Evolutionary conservation across 2,797 vertebrate species (phyloP), one percentile per base, ranked within the genome.

Genomic region (Pseudochirops cupreus): DNA sequence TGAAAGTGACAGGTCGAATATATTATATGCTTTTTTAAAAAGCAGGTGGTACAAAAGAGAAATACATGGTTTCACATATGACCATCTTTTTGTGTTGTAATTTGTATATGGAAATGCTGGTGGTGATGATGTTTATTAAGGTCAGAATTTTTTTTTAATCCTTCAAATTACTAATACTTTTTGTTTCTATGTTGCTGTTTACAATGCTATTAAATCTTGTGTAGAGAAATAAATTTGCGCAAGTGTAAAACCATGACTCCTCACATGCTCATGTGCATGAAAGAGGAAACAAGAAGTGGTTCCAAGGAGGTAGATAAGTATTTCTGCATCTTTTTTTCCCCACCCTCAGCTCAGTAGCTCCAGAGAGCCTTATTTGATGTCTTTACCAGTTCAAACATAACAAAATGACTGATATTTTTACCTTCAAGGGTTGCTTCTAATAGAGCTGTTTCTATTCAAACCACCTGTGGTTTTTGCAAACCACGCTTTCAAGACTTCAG

Each of bases 371-470:
- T 93, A 91, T 58, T 67, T 62, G 62, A 0, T 90, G 18, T 93
- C 56, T 93, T 91, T 91, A 92, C 52, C 56, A 91, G 59, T 50
- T 94, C 92, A 50, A 89, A 91, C 52, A 92, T 28, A 56, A 56
- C 90, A 56, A 97, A 96, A 74, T 94, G 28, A 97, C 91, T 33
- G n/a, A 92, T 54, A 59, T 92, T 96, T 7, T 91, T 92, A 87
- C 59, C 53, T 96, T 95, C 11, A 11, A 92, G 92, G 28, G 9
- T 58, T 94, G n/a, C 67, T 94, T 96, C 58, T 92, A 94, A 93
- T 96, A 92, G 53, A 93, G 93, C 46, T 95, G 52, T 96, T 96
- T 95, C 91, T 94, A 93, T 91, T 93, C 97, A 94, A 97, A 93
- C 90, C 57, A 46, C 33, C 94, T 94, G 59, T 94, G 56, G 56